Percentiles rank a stretch among this genome's conserved stretches.
Conservation (phyloP, 2,113 vertebrate genomes). For the Lepisosteus osseus region DNA sequence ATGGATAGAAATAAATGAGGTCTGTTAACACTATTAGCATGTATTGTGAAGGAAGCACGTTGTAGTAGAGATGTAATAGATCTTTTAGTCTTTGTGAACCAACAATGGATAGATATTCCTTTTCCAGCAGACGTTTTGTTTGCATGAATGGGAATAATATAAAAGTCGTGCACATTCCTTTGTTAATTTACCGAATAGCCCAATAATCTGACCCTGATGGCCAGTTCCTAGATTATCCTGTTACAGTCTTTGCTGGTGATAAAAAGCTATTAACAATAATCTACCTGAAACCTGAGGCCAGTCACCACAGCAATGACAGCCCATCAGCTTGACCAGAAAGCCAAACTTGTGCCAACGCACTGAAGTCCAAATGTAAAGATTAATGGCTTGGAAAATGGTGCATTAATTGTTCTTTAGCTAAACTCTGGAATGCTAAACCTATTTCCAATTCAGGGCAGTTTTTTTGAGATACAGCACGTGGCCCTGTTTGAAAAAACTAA, state of each 20-base stretch:
- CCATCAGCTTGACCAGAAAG: neutral
- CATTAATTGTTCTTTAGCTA: slow-evolving; percentile 38
- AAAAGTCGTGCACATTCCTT: neutral
- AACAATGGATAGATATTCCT: no score
- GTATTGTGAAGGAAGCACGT: no score
- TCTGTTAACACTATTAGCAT: no score
- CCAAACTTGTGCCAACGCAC: slow-evolving; percentile 4
- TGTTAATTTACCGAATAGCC: neutral
- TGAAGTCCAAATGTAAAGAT: slow-evolving; percentile 45
- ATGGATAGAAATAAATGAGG: no score
- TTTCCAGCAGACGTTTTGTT: neutral
- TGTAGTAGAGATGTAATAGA: no score
- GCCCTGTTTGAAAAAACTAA: slow-evolving; percentile 13
- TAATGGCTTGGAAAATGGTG: slow-evolving; percentile 55
- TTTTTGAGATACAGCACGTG: slow-evolving; percentile 28
- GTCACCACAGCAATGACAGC: neutral
- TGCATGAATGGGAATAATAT: neutral
- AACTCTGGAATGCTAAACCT: slow-evolving; percentile 50
- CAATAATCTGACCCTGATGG: no score
- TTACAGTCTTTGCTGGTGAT: neutral
- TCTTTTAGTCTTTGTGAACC: no score
- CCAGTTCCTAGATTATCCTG: neutral
- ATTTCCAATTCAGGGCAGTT: slow-evolving; percentile 50
- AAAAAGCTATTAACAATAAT: neutral
- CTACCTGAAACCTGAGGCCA: neutral